Evolutionary conservation across 2,888 invertebrate genomes (phyloP), one percentile per base, ranked within the genome.

Genomic region (Drosophila borealis): DNA sequence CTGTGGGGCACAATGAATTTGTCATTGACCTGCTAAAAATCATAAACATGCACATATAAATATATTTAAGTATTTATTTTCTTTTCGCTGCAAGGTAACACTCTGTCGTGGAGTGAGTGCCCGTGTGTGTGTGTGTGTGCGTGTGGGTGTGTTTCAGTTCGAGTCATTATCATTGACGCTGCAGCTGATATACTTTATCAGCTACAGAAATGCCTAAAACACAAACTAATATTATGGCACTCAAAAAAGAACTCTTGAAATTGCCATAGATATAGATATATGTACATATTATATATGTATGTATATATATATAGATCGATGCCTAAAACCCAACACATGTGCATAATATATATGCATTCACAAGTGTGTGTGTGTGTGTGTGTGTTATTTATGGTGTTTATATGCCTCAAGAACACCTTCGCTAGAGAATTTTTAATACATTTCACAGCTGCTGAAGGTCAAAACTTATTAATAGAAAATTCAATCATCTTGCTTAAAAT

Each of bases 391-490:
- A 80, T 75, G 69, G 41, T 63, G 70, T 64, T 74, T 64, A 68
- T 63, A 63, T 64, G 67, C 64, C 60, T 70, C 76, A 76, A 76
- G 70, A 84, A 84, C 83, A 83, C 89, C 89, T 83, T 89, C 81
- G 88, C 51, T 70, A 60, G 59, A 70, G 61, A 67, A 78, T 72
- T 66, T 72, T 62, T 57, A 62, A 64, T 66, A 77, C 48, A 78
- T 78, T 80, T 78, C 81, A 56, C 78, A 77, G 70, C 85, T 65
- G 74, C 62, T 89, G 84, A 85, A 85, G 84, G 84, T 85, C 88
- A 88, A 88, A 85, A 73, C 74, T 77, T 85, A 85, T 88, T 85
- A 88, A 85, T 85, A 85, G 84, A 85, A 89, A 85, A 85, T 85
- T 85, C 88, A 89, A 88, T 89, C 89, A 85, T 88, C 84, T 89